Evolutionary conservation across 1,140 invertebrate species (phyloP).

Genomic region (Bombus sibiricus): DNA sequence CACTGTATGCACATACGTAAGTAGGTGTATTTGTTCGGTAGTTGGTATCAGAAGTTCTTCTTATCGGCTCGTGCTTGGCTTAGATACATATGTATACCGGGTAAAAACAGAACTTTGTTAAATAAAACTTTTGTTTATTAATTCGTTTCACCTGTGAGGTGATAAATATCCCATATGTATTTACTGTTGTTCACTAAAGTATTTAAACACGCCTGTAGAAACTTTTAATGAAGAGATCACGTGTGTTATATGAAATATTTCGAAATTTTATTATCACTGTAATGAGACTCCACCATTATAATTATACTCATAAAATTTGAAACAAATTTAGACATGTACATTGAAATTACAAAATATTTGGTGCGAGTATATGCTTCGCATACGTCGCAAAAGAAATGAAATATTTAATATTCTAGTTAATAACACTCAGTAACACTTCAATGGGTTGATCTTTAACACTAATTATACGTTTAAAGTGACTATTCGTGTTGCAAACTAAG

Average conservation of each 20-base stretch:
- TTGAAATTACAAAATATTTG: too few species aligned
- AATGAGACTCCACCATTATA: background rate
- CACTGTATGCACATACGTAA: slow-evolving; percentile 1
- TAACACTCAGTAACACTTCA: too few species aligned
- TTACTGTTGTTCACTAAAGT: background rate
- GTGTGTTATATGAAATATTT: background rate
- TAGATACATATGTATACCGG: background rate
- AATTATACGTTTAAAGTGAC: too few species aligned
- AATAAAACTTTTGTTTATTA: too few species aligned
- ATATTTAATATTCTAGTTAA: too few species aligned
- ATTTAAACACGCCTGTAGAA: background rate
- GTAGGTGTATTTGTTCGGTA: slow-evolving; percentile 17
- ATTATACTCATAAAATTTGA: background rate
- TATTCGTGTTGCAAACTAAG: too few species aligned
- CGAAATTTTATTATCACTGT: background rate
- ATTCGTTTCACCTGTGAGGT: too few species aligned
- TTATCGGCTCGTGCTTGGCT: background rate
- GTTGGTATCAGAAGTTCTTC: slow-evolving; percentile 4
- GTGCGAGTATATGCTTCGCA: too few species aligned
- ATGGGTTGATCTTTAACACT: too few species aligned
- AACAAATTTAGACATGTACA: background rate
- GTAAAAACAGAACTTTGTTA: background rate
- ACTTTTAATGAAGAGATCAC: background rate
- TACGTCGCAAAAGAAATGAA: too few species aligned
- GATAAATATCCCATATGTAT: background rate